These are phyloP conservation scores for Chaetops frenatus DNA, from an alignment of 2,113 vertebrate genomes.

Conservation along the genomic window DNA sequence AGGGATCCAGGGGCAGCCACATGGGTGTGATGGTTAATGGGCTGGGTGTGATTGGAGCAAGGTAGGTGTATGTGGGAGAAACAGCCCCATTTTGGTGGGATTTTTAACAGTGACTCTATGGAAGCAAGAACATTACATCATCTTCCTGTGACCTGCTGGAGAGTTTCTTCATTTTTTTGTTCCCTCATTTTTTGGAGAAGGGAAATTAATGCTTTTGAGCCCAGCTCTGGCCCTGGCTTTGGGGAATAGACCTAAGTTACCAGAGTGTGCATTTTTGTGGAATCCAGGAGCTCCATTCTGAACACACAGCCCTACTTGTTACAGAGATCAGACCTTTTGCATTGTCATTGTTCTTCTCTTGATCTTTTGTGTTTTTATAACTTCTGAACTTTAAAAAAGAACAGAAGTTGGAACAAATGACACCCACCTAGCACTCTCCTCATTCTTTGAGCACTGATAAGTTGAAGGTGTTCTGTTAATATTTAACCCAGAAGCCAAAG, in stretches of 20 bases:
- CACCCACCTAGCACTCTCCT: background rate
- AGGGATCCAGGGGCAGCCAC: background rate
- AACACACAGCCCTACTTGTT: background rate
- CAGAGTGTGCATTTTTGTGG: rapidly evolving
- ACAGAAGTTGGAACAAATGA: background rate
- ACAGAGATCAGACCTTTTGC: background rate
- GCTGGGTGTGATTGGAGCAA: background rate
- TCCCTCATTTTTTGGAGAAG: background rate
- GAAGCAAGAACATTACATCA: background rate
- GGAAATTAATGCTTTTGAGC: background rate
- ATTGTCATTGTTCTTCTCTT: background rate
- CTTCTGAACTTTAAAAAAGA: background rate
- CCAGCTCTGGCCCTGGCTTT: background rate
- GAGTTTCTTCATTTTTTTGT: background rate
- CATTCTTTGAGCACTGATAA: background rate
- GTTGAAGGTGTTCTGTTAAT: background rate
- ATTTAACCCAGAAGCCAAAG: background rate
- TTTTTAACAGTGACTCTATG: background rate
- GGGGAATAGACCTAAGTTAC: background rate
- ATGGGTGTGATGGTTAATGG: background rate
- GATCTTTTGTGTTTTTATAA: background rate
- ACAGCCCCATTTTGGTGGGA: background rate
- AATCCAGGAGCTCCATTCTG: background rate
- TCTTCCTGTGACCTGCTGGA: rapidly evolving
- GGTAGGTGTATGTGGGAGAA: background rate